Conservation (phyloP, 1,140 invertebrate species). For the Melanaphis sacchari region DNA sequence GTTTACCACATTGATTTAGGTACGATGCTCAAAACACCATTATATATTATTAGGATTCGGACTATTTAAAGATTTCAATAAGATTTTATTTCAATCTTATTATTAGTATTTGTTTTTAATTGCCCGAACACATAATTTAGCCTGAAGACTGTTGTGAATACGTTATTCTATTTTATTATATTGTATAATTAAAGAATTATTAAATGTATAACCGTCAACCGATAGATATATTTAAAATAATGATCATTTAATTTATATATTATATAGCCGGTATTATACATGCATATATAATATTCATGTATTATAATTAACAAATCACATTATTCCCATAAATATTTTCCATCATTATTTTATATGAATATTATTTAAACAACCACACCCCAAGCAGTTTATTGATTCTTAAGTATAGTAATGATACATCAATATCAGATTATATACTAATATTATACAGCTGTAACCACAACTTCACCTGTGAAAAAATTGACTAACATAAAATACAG, state of each 20-base stretch:
- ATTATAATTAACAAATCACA: not conserved
- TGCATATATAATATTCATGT: not conserved
- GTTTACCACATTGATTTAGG: conserved; percentile 38
- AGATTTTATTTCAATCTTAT: not conserved
- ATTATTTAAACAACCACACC: not conserved
- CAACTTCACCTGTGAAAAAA: not conserved
- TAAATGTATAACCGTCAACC: not conserved
- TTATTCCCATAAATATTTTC: not conserved
- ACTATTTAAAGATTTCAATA: not conserved
- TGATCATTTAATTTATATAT: not conserved
- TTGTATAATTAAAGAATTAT: not conserved
- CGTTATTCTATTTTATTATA: not conserved
- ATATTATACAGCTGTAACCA: not conserved
- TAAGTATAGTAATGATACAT: not conserved
- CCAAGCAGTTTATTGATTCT: not conserved
- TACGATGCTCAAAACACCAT: not conserved
- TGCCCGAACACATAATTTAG: not conserved
- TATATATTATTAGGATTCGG: not conserved
- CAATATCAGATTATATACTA: not conserved
- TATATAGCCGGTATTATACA: not conserved
- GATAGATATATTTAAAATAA: not conserved
- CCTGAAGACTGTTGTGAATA: not conserved
- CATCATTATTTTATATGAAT: conserved; percentile 8
- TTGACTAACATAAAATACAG: not conserved
- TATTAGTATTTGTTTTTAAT: conserved; percentile 20